Conservation (phyloP, 1,140 invertebrate genomes). For the Drosophila biarmipes region DNA sequence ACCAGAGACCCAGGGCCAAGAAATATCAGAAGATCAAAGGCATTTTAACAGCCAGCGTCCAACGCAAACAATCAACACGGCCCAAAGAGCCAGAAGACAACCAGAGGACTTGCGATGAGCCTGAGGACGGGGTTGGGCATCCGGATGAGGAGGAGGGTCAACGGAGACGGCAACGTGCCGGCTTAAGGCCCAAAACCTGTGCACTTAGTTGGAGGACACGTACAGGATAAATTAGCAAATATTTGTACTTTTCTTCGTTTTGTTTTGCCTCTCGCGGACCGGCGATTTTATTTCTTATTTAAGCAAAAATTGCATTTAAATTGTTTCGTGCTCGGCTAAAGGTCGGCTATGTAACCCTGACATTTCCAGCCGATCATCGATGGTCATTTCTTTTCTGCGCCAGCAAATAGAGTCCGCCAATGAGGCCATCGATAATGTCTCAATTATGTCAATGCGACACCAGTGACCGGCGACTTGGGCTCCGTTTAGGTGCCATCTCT, state of each 20-base stretch:
- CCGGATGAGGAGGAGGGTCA: slow-evolving; percentile 34
- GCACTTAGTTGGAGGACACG: slow-evolving; percentile 82
- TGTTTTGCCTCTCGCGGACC: slow-evolving; percentile 24
- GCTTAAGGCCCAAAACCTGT: slow-evolving; percentile 78
- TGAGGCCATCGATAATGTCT: slow-evolving; percentile 68
- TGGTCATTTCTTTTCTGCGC: neutral
- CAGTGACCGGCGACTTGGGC: slow-evolving; percentile 4
- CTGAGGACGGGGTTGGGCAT: neutral
- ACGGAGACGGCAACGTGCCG: slow-evolving; percentile 42
- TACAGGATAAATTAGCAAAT: slow-evolving; percentile 83
- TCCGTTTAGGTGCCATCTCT: slow-evolving; percentile 40
- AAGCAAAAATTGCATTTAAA: slow-evolving; percentile 83
- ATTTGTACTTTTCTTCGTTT: slow-evolving; percentile 71
- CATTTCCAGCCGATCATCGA: slow-evolving; percentile 47
- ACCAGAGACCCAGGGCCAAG: slow-evolving; percentile 29
- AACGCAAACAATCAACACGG: slow-evolving; percentile 82
- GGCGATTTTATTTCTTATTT: slow-evolving; percentile 80
- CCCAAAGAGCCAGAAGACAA: slow-evolving; percentile 31
- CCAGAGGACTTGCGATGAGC: neutral
- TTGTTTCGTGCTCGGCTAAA: slow-evolving; percentile 71
- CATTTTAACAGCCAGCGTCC: slow-evolving; percentile 81
- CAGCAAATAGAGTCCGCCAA: slow-evolving; percentile 51
- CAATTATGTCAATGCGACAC: slow-evolving; percentile 74
- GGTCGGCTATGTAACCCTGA: slow-evolving; percentile 75
- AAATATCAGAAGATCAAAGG: slow-evolving; percentile 83